Base-by-base conservation (phyloP, 1,140 invertebrate species). In the Phocides pigmalion region DNA sequence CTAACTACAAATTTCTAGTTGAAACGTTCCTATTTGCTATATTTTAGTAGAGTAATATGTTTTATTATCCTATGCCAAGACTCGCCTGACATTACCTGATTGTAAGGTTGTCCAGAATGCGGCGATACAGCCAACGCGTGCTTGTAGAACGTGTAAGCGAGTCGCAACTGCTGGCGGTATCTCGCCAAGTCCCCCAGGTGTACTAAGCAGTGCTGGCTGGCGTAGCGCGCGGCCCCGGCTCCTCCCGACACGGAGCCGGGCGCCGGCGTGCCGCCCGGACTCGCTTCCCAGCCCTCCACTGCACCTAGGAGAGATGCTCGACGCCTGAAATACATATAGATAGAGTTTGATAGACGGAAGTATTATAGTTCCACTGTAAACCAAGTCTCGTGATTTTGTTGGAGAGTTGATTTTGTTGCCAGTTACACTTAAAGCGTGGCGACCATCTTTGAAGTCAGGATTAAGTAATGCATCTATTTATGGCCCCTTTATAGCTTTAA, bases 101-200 rank as follows among this genome's bases (percentile, higher is more conserved):
- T 98, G 82, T 98, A 98, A 0, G 97, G 96, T 79, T 98, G 97
- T 28, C 97, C 97, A 85, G 96, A 97, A 59, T 94, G 95, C 51
- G 96, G 96, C 17, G 96, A 96, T 14, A 97, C 91, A 42, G 94
- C 93, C 16, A 97, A 94, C 28, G 97, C 96, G 87, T 97, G 96
- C 92, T 94, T 94, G 84, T 97, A 97, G 84, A 95, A 96, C 11
- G 93, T 94, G 84, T 97, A 96, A 0, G 97, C 97, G 81, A 97
- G 95, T 25, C 94, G 93, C 63, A 94, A 94, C 82, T 97, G 95
- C 76, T 96, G 96, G 58, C 95, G 92, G 79, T 98, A 98, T 8
- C 97, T 93, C 25, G 96, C 96, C 84, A 98, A 94, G 84, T 97
- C 97, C 3, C 97, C 97, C 8, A 97, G 92, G 88, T 97, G 97